Evolutionary conservation across 2,113 vertebrate genomes (phyloP).

Genomic region (Scophthalmus maximus): DNA sequence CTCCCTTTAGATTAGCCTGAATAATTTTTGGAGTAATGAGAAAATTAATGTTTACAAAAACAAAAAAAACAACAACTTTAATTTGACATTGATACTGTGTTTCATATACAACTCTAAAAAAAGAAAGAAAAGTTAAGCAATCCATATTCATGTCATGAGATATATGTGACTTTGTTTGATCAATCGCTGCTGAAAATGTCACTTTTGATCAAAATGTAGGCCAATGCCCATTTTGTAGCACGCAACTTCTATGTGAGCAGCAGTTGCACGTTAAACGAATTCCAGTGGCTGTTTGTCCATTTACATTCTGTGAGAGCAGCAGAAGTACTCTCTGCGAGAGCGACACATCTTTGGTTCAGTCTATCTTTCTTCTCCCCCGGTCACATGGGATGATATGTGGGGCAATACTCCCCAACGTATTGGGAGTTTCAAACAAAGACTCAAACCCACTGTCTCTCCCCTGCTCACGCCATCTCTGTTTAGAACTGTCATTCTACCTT

Average conservation of each 20-base stretch:
- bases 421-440: conserved; percentile 75
- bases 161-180: conserved; percentile 13
- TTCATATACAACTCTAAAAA: no score
- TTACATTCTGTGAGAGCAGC: conserved; percentile 67
- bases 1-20: neutral
- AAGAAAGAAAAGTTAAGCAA: neutral
- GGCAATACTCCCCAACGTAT: conserved; percentile 77
- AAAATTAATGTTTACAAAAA: no score
- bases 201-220: conserved; percentile 9
- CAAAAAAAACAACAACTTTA: no score
- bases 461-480: conserved; percentile 55
- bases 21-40: neutral
- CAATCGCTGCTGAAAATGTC: no score
- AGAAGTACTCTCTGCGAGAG: conserved; percentile 50
- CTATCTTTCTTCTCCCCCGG: conserved; percentile 61
- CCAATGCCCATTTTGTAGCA: conserved; percentile 17
- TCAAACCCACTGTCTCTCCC: conserved; percentile 52
- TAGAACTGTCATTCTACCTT: conserved; percentile 57
- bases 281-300: conserved; percentile 62
- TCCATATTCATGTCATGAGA: conserved; percentile 1
- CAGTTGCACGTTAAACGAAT: conserved; percentile 39
- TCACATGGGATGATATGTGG: conserved; percentile 77
- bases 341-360: conserved; percentile 52
- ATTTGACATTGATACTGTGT: conserved; percentile 1
- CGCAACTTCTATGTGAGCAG: conserved; percentile 6